phyloP scores from a whole-genome alignment of 2,888 invertebrate species.

The Catocala nupta region DNA sequence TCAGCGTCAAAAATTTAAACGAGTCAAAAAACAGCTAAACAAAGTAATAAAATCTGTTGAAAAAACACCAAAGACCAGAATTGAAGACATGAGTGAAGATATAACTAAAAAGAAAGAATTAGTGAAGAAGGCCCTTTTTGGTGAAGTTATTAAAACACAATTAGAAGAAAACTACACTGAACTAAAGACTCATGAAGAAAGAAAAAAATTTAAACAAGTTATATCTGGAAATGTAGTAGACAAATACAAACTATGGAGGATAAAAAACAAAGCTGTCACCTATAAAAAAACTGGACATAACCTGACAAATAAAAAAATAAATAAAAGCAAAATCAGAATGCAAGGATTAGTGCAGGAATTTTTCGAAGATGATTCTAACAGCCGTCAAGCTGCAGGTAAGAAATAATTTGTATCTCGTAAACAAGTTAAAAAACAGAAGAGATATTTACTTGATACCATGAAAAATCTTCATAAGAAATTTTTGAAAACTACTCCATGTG shows the following conservation, averaged over 20 bases:
- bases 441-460: constrained; percentile 21
- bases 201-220: constrained; percentile 21
- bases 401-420: constrained; percentile 28
- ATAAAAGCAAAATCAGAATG: neutral
- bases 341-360: neutral
- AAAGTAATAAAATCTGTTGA: too few species aligned
- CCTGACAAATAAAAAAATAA: constrained; percentile 5
- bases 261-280: constrained; percentile 22
- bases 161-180: constrained; percentile 2
- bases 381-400: constrained; percentile 27
- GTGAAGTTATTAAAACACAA: too few species aligned
- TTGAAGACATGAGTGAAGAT: too few species aligned
- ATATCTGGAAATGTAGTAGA: constrained; percentile 30
- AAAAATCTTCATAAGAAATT: constrained; percentile 6
- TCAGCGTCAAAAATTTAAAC: too few species aligned
- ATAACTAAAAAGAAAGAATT: too few species aligned
- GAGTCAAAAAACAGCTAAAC: too few species aligned
- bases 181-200: constrained; percentile 27
- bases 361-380: constrained; percentile 18
- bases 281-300: constrained; percentile 6
- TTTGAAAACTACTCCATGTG: neutral
- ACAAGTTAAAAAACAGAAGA: constrained; percentile 27
- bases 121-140: too few species aligned
- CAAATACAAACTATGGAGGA: constrained; percentile 30
- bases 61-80: too few species aligned